Percentiles rank a stretch among this genome's conserved stretches.
These are phyloP conservation scores for Agrilus cyanescens DNA, from an alignment of 2,888 invertebrate species.

Conservation along the genomic window DNA sequence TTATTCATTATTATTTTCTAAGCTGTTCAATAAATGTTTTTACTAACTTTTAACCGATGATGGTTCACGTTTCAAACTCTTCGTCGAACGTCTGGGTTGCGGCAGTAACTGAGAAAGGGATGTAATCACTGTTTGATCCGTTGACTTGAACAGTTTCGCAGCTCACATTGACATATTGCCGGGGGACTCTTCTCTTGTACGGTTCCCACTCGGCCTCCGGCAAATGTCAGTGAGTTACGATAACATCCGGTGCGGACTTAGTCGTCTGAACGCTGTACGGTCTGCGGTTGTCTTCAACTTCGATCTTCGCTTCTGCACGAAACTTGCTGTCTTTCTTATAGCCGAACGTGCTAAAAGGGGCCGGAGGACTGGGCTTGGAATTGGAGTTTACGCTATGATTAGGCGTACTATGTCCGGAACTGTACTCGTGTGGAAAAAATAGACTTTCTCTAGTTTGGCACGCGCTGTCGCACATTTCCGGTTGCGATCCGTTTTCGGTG, in stretches of 20 bases:
- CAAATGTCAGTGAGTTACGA: conserved; percentile 68
- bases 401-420: conserved; percentile 31
- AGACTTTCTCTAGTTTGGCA: conserved; percentile 78
- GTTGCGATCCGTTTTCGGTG: conserved; percentile 20
- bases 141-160: conserved; percentile 22
- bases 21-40: too few species aligned
- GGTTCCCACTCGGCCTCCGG: conserved; percentile 56
- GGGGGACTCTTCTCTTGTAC: conserved; percentile 44
- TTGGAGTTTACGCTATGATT: conserved; percentile 31
- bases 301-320: conserved; percentile 49
- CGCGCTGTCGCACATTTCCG: conserved; percentile 60
- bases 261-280: conserved; percentile 76
- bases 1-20: too few species aligned
- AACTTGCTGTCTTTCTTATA: conserved; percentile 38
- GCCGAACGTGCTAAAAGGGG: conserved; percentile 45
- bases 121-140: not conserved
- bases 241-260: conserved; percentile 82
- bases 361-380: conserved; percentile 26
- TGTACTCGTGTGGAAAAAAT: conserved; percentile 39
- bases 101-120: conserved; percentile 2
- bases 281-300: conserved; percentile 42
- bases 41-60: too few species aligned
- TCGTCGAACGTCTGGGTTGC: conserved; percentile 27
- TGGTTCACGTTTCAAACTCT: too few species aligned
- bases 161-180: conserved; percentile 23